Evolutionary conservation across 2,888 invertebrate genomes (phyloP).

Genomic region (Thera obeliscata): DNA sequence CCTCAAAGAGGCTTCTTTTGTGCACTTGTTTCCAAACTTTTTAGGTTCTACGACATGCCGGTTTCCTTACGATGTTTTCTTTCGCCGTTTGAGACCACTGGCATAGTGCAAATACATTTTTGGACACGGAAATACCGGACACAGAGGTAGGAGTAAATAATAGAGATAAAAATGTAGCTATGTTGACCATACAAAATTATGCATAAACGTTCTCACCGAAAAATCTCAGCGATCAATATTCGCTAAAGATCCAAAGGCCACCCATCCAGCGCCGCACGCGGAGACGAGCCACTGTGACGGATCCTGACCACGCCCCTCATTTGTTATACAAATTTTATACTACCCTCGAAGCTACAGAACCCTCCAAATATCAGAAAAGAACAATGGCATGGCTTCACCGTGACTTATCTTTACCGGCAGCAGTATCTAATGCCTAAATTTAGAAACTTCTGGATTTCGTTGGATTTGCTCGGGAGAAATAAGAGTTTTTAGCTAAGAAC

Average conservation of each 20-base stretch:
- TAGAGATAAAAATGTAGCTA: no score
- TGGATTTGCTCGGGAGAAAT: no score
- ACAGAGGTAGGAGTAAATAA: no score
- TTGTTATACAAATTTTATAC: constrained; percentile 85
- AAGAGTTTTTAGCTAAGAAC: no score
- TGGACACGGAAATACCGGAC: no score
- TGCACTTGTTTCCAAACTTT: no score
- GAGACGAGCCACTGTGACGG: constrained; percentile 81
- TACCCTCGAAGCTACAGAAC: constrained; percentile 77
- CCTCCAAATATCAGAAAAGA: constrained; percentile 58
- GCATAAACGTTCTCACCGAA: not conserved
- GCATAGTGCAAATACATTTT: no score
- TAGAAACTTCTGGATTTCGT: constrained; percentile 8
- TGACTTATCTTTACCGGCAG: constrained; percentile 41
- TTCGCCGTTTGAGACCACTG: no score
- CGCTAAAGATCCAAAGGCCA: constrained; percentile 59
- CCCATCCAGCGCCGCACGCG: constrained; percentile 80
- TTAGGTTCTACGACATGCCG: no score
- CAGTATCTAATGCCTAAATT: constrained; percentile 35
- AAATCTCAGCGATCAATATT: constrained; percentile 8
- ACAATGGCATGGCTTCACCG: constrained; percentile 55
- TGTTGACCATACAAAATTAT: not conserved
- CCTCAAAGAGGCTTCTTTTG: no score
- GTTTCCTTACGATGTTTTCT: no score
- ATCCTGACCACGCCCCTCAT: constrained; percentile 81